Conservation (phyloP, 35 echinoderm and acorn worm species). For the Ophioderma brevispina region DNA sequence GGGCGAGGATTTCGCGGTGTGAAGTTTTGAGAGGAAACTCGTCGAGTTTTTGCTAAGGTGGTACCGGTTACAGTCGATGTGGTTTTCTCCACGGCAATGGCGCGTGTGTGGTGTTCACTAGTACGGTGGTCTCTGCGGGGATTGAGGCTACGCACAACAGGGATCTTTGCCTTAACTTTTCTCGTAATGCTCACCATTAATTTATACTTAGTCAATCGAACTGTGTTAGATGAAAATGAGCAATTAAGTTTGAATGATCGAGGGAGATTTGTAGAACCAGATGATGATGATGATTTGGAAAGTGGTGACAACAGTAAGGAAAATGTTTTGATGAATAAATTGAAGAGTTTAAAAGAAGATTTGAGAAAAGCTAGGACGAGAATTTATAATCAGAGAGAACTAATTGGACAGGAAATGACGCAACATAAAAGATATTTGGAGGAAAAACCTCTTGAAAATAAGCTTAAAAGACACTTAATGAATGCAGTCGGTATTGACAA, state of each 20-base stretch:
- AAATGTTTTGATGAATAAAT: not conserved
- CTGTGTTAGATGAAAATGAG: not conserved
- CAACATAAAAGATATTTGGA: not conserved
- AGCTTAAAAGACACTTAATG: not conserved
- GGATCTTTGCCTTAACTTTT: not conserved
- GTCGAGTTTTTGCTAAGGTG: no score
- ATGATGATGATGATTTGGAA: not conserved
- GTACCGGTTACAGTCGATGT: no score
- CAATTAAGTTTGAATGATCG: not conserved
- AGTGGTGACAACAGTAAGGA: not conserved
- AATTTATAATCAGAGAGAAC: not conserved
- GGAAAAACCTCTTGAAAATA: not conserved
- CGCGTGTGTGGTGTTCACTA: not conserved
- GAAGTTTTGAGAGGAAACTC: no score
- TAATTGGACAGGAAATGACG: not conserved
- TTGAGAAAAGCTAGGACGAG: not conserved
- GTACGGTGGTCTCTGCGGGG: not conserved
- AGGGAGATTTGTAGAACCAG: not conserved
- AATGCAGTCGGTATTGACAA: not conserved
- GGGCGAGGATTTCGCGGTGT: no score
- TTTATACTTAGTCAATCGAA: not conserved
- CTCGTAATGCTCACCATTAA: not conserved
- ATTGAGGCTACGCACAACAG: not conserved
- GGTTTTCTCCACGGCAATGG: not conserved
- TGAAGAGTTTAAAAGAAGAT: not conserved